Evolutionary conservation across 2,888 invertebrate species (phyloP), one percentile per base, ranked within the genome.

Genomic region (Cepaea hortensis): DNA sequence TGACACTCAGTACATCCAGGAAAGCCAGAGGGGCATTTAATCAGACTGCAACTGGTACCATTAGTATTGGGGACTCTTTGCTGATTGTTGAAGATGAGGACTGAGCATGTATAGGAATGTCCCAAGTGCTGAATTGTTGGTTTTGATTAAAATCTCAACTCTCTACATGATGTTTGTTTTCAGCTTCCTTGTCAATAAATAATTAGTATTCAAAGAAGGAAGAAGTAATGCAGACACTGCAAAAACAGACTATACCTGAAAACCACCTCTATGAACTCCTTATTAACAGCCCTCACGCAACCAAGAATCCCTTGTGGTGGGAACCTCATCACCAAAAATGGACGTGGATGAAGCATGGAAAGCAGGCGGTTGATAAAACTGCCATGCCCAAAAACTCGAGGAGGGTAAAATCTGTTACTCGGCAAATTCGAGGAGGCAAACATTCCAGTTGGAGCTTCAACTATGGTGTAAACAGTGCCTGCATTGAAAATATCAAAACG

Each of bases 281-380:
- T 90, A 89, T 92, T 94, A 85, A 88, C 89, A 4, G 94, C 94
- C 61, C 93, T 87, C 5, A 94, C 90, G 84, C 90, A 89, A 6
- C 92, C 93, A 20, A 91, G 89, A 23, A 90, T 89, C 3, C 94
- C 94, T 79, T 92, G 91, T 0, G 94, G 94, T 15, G 91, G 90
- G 88, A 94, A 94, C 68, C 94, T 88, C 46, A 91, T 90, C 35
- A 90, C 79, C n/a, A 95, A 87, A 86, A 94, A 94, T 15, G 94
- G 93, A 5, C 91, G 90, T 11, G 92, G 92, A 89, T 95, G 95
- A 88, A 94, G 93, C 91, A 93, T 89, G 55, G 90, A 85, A 9
- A 94, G 89, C 55, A 94, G 87, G 15, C 91, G 89, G 85, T 93
- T 93, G n/a, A 94, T 84, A 23, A 91, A 87, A 6, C 91, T 87